These are phyloP conservation scores for Neolamprologus sp. DNA, from an alignment of 2,113 vertebrate species.

Conservation along the genomic window DNA sequence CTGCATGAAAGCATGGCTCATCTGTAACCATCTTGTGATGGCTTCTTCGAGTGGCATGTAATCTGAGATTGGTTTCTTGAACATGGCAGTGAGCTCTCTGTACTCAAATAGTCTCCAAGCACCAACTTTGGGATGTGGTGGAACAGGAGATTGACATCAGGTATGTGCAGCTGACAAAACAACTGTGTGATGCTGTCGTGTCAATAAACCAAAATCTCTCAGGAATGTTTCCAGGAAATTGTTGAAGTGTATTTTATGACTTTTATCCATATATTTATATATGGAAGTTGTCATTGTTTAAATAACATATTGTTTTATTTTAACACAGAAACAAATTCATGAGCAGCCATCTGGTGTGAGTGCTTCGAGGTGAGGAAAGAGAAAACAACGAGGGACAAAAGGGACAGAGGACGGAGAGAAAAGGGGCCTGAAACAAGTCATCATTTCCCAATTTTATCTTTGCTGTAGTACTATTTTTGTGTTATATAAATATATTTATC, in stretches of 20 bases:
- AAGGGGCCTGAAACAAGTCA: background rate
- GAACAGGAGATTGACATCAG: background rate
- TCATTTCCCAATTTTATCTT: background rate
- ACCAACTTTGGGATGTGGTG: background rate
- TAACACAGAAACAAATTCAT: background rate
- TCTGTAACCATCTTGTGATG: background rate
- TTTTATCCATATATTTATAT: background rate
- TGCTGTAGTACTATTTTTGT: background rate
- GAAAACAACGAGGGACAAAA: background rate
- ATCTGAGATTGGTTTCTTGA: background rate
- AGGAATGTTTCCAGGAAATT: background rate
- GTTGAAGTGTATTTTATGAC: background rate
- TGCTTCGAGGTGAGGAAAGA: background rate
- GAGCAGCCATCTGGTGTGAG: background rate
- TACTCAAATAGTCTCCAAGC: background rate
- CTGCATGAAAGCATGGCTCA: background rate
- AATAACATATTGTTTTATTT: background rate
- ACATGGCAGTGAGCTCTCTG: background rate
- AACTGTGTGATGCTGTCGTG: background rate
- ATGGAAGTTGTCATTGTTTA: background rate
- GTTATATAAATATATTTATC: background rate
- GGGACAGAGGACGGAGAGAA: background rate
- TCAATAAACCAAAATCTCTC: background rate
- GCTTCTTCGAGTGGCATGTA: background rate
- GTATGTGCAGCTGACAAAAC: background rate